Conservation (phyloP, 2,113 vertebrate genomes). For the Edolisoma coerulescens region DNA sequence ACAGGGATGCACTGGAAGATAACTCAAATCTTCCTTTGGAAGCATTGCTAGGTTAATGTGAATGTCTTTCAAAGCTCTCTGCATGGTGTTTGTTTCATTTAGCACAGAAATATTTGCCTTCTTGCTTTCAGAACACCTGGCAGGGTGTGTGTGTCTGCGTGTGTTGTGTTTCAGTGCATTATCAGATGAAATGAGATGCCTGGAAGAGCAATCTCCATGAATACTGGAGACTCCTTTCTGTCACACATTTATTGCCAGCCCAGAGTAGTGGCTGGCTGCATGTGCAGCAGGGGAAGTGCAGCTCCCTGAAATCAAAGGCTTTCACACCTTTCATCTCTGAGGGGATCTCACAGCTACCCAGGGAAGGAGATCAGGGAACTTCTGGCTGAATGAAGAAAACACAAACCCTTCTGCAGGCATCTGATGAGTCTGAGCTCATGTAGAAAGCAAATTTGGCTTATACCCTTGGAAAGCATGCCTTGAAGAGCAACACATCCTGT, state of each 20-base stretch:
- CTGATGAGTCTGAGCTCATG: accelerated
- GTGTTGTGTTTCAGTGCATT: not conserved
- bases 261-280: not conserved
- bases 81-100: not conserved
- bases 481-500: not conserved
- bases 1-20: not conserved
- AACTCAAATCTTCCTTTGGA: not conserved
- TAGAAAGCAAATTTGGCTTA: not conserved
- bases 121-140: not conserved
- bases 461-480: not conserved
- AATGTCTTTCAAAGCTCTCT: not conserved
- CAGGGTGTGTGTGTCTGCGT: not conserved
- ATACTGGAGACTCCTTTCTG: not conserved
- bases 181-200: not conserved
- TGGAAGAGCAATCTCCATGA: not conserved
- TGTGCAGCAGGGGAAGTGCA: not conserved
- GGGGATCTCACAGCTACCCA: not conserved
- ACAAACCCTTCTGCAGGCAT: not conserved
- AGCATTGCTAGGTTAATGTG: not conserved
- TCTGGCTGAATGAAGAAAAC: not conserved
- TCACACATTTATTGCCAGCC: not conserved
- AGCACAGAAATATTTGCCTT: not conserved
- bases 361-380: not conserved
- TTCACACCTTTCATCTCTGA: not conserved
- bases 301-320: not conserved